These are phyloP conservation scores for Pogonognathellus flavescens DNA, from an alignment of 1,140 invertebrate species.

Conservation along the genomic window DNA sequence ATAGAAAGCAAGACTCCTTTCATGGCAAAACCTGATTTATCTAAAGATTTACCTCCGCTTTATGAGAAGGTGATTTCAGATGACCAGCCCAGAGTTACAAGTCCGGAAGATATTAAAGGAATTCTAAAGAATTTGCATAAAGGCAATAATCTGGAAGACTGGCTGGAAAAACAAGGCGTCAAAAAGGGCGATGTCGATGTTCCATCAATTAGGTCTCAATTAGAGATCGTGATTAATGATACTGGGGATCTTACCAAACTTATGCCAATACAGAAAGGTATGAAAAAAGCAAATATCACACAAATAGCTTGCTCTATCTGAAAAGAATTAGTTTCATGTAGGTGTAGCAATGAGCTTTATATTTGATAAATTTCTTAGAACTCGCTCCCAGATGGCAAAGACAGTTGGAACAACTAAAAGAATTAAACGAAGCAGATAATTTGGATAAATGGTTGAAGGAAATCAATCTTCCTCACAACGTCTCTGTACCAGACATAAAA, in stretches of 20 bases:
- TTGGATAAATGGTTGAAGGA: constrained; percentile 52
- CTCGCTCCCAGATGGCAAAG: constrained; percentile 11
- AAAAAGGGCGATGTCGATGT: constrained; percentile 28
- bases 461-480: constrained; percentile 49
- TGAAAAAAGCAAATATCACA: neutral
- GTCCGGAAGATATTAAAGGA: neutral
- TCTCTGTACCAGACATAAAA: constrained; percentile 14
- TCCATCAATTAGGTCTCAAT: neutral
- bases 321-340: too few species aligned
- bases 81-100: neutral
- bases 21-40: neutral
- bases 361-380: neutral
- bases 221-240: constrained; percentile 9
- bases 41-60: neutral
- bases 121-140: constrained; percentile 14
- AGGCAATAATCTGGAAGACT: constrained; percentile 51
- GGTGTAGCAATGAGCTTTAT: too few species aligned
- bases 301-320: neutral
- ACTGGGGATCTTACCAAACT: neutral
- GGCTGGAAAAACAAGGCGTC: constrained; percentile 36
- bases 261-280: neutral
- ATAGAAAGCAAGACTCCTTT: neutral
- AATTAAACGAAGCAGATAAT: constrained; percentile 29
- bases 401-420: constrained; percentile 30
- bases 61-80: neutral